Evolutionary conservation across 1,140 invertebrate genomes (phyloP).

Genomic region (Magallana gigas): DNA sequence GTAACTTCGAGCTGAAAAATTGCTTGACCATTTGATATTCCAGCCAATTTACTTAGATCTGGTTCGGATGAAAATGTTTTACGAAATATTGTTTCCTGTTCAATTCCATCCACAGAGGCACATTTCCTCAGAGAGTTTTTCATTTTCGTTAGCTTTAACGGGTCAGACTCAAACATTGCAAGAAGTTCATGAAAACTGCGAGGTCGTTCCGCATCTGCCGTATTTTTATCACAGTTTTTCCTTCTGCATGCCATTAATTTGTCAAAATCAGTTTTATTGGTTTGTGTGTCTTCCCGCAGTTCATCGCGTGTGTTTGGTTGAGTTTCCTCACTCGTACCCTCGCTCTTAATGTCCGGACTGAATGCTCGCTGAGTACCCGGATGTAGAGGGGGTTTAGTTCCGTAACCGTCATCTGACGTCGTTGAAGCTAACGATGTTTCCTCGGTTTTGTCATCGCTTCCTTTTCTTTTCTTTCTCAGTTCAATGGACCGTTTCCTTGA

Average conservation of each 20-base stretch:
- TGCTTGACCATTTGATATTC: neutral
- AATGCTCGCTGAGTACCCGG: conserved; percentile 53
- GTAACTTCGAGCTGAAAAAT: conserved; percentile 2
- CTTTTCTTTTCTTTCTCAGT: conserved; percentile 47
- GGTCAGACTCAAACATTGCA: conserved; percentile 68
- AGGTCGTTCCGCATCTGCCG: conserved; percentile 62
- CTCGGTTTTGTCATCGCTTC: conserved; percentile 51
- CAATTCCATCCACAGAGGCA: conserved; percentile 68
- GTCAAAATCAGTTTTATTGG: neutral
- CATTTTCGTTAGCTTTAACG: conserved; percentile 55
- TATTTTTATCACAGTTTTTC: conserved; percentile 30
- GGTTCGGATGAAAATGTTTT: conserved; percentile 70
- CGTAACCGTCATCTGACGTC: conserved; percentile 57
- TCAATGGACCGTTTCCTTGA: conserved; percentile 45
- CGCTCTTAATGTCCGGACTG: conserved; percentile 52
- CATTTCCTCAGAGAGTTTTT: conserved; percentile 66
- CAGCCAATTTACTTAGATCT: conserved; percentile 46
- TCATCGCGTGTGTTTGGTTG: conserved; percentile 39
- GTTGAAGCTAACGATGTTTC: conserved; percentile 53
- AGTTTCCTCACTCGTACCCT: conserved; percentile 52
- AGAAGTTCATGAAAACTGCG: conserved; percentile 75
- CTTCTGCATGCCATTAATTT: conserved; percentile 15
- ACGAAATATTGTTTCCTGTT: conserved; percentile 59
- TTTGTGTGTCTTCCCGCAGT: neutral
- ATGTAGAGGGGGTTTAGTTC: conserved; percentile 63